A percentile compares a stretch with the other conserved stretches of the same genome.
These are phyloP conservation scores for Xiphydria camelus DNA, from an alignment of 2,888 invertebrate species.

Conservation along the genomic window DNA sequence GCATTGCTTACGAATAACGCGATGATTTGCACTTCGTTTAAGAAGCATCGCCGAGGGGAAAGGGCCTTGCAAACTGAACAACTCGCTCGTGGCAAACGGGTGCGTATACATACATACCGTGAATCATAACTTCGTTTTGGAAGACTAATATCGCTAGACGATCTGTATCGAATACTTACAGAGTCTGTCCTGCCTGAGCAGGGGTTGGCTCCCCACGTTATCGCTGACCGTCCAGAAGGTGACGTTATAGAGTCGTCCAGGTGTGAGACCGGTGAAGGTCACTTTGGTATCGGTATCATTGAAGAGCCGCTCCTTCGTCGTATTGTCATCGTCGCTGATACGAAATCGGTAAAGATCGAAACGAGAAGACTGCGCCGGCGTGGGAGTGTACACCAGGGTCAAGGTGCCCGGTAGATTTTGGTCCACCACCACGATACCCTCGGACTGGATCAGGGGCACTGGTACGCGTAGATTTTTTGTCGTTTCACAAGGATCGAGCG, in stretches of 20 bases:
- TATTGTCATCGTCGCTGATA: slow-evolving; percentile 72
- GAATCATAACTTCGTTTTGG: too few relatives aligned
- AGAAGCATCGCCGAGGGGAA: too few relatives aligned
- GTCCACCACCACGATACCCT: slow-evolving; percentile 86
- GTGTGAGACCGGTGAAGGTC: slow-evolving; percentile 77
- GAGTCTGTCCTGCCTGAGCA: slow-evolving; percentile 84
- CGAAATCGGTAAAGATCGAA: slow-evolving; percentile 87
- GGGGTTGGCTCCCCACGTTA: slow-evolving; percentile 81
- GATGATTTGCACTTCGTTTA: too few relatives aligned
- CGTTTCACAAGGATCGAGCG: too few relatives aligned
- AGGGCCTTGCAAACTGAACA: too few relatives aligned
- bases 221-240: slow-evolving; percentile 91
- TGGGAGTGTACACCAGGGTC: slow-evolving; percentile 79
- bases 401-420: slow-evolving; percentile 74
- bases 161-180: slow-evolving; percentile 69
- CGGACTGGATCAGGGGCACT: slow-evolving; percentile 90
- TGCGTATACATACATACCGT: too few relatives aligned
- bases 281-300: slow-evolving; percentile 77
- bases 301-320: slow-evolving; percentile 73
- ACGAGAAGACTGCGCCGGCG: slow-evolving; percentile 77
- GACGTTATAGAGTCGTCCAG: slow-evolving; percentile 88
- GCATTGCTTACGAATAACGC: too few relatives aligned
- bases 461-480: too few relatives aligned
- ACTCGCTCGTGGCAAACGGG: too few relatives aligned
- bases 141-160: too few relatives aligned